Evolutionary conservation across 2,113 vertebrate species (phyloP).

Genomic region (human (Homo sapiens)): DNA sequence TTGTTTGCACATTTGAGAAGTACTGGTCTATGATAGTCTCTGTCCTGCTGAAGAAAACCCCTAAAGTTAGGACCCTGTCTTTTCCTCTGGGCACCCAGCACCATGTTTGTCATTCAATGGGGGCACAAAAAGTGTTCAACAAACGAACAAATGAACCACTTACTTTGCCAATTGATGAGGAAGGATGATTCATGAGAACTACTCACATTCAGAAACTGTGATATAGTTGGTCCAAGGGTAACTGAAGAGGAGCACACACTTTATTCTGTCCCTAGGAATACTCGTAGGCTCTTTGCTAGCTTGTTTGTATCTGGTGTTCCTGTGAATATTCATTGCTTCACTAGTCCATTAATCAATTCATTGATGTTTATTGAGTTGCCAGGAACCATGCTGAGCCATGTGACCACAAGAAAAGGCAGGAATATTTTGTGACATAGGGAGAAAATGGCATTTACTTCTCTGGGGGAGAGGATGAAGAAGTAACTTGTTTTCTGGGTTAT

Average conservation of each 20-base stretch:
- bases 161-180: neutral
- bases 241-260: neutral
- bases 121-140: neutral
- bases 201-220: neutral
- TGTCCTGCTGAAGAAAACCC: neutral
- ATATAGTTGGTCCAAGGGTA: neutral
- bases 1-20: neutral
- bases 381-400: neutral
- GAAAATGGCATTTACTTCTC: conserved; percentile 32
- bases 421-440: neutral
- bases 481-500: conserved; percentile 23
- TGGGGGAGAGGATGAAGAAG: neutral
- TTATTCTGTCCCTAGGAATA: neutral
- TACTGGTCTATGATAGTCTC: neutral
- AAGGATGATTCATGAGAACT: neutral
- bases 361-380: neutral
- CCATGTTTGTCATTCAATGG: neutral
- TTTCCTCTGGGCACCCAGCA: neutral
- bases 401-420: conserved; percentile 13
- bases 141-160: neutral
- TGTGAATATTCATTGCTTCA: conserved; percentile 1
- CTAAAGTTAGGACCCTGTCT: neutral
- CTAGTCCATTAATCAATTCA: neutral
- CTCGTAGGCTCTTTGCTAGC: neutral
- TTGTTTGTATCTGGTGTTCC: neutral